phyloP scores from a whole-genome alignment of 1,140 invertebrate genomes.

The Euura lappo region DNA sequence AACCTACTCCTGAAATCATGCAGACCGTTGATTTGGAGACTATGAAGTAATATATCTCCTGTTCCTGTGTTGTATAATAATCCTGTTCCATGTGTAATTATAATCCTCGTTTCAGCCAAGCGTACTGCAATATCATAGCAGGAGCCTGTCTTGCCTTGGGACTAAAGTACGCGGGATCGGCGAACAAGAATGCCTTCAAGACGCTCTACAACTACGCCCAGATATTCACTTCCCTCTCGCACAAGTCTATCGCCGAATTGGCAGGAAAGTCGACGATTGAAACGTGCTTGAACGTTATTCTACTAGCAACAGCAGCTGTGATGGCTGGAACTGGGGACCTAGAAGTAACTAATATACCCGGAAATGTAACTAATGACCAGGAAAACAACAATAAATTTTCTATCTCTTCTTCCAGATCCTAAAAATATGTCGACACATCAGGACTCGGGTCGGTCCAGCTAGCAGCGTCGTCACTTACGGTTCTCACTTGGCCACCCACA shows the following conservation, averaged over 20 bases:
- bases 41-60: slow-evolving; percentile 76
- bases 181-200: slow-evolving; percentile 80
- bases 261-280: slow-evolving; percentile 91
- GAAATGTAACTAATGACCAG: neutral
- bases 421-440: slow-evolving; percentile 82
- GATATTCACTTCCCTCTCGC: slow-evolving; percentile 69
- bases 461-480: slow-evolving; percentile 83
- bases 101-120: slow-evolving; percentile 74
- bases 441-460: slow-evolving; percentile 72
- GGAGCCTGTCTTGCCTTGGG: slow-evolving; percentile 95
- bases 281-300: slow-evolving; percentile 83
- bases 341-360: slow-evolving; percentile 61
- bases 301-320: slow-evolving; percentile 84
- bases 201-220: slow-evolving; percentile 74
- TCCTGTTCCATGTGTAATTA: slow-evolving; percentile 30
- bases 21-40: slow-evolving; percentile 88
- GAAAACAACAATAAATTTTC: slow-evolving; percentile 9
- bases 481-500: slow-evolving; percentile 92
- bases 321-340: slow-evolving; percentile 95
- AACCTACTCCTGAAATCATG: slow-evolving; percentile 67
- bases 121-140: slow-evolving; percentile 94
- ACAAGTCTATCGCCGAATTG: slow-evolving; percentile 80
- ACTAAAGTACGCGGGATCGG: slow-evolving; percentile 91
- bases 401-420: slow-evolving; percentile 55
- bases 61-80: slow-evolving; percentile 13